Evolutionary conservation across 2,888 invertebrate genomes (phyloP).

Genomic region (Tridacna crocea): DNA sequence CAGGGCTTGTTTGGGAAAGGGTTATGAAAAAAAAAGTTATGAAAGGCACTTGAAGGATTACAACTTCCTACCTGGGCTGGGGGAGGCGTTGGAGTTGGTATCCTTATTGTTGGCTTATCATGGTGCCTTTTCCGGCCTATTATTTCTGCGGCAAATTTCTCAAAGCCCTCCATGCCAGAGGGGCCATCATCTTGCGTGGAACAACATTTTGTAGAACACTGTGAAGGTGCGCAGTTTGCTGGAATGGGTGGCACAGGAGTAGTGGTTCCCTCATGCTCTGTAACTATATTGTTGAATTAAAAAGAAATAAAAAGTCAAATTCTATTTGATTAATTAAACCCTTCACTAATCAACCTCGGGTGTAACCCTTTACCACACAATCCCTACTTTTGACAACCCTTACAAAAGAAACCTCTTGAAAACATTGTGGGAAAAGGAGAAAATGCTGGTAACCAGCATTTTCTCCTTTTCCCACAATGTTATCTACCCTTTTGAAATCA

Average conservation of each 20-base stretch:
- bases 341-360: neutral
- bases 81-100: neutral
- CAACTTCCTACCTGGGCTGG: too few species aligned
- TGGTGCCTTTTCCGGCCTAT: neutral
- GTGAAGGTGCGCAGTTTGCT: conserved; percentile 28
- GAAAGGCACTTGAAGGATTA: too few species aligned
- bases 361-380: too few species aligned
- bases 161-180: neutral
- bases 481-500: neutral
- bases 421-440: neutral
- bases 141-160: neutral
- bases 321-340: too few species aligned
- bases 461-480: neutral
- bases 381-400: neutral
- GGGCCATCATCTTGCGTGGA: conserved; percentile 25
- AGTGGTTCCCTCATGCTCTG: neutral
- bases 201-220: conserved; percentile 34
- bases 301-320: too few species aligned
- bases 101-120: conserved; percentile 5
- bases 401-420: neutral
- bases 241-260: conserved; percentile 13
- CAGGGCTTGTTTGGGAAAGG: too few species aligned
- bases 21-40: too few species aligned
- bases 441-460: neutral
- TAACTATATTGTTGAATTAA: neutral